Conservation (phyloP, 2,888 invertebrate species). For the Ichneumon xanthorius region DNA sequence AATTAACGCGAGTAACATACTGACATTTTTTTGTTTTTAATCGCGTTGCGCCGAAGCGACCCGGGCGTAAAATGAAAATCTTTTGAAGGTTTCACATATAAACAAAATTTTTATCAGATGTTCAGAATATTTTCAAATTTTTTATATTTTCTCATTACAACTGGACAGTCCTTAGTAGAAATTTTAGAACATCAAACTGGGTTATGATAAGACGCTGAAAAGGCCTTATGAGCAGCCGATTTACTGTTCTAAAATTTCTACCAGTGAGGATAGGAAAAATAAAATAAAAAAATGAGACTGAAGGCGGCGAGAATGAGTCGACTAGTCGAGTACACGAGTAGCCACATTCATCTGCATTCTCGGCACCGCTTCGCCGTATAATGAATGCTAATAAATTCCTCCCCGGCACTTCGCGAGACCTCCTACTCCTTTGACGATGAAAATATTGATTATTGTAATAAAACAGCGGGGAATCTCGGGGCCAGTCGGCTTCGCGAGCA, state of each 20-base stretch:
- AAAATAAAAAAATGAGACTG: no score
- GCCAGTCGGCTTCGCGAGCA: constrained; percentile 16
- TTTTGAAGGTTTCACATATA: background rate
- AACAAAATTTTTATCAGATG: background rate
- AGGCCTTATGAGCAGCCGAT: no score
- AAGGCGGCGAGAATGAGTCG: background rate
- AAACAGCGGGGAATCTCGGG: constrained; percentile 42
- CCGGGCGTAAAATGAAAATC: background rate
- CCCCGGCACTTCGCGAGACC: constrained; percentile 43
- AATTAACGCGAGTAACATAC: constrained; percentile 45
- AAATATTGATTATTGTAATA: constrained; percentile 69
- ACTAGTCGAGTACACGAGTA: constrained; percentile 36
- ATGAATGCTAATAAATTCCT: constrained; percentile 64
- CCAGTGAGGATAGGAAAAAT: no score
- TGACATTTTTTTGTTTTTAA: background rate
- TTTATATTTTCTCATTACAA: no score
- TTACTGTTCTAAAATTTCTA: no score
- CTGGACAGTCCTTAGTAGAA: no score
- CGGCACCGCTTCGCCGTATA: constrained; percentile 32
- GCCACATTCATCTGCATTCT: constrained; percentile 41
- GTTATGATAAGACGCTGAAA: no score
- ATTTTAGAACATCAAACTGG: no score
- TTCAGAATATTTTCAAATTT: background rate
- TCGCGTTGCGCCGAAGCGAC: background rate
- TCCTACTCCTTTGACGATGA: constrained; percentile 49